Base-by-base conservation (phyloP, 2,113 vertebrate genomes). In the Hucho hucho region DNA sequence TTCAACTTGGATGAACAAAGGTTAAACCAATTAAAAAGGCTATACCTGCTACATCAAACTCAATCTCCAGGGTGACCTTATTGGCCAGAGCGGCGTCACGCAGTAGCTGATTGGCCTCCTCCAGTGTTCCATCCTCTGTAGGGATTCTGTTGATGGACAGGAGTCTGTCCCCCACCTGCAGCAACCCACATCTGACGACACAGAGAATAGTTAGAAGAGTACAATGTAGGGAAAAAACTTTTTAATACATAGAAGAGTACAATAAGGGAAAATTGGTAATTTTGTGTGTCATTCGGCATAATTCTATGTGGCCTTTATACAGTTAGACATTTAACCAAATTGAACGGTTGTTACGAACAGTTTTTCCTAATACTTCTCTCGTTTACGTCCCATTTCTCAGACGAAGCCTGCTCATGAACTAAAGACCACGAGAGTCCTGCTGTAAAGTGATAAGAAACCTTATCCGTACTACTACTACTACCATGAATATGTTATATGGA, bases 51-150 rank as follows among this genome's bases (percentile, higher is more conserved):
- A 99, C 96, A 0, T 99, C 98, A 28, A 98, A 99, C 82, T 99
- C 97, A 0, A 98, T 83, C 83, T 98, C 96, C 0, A 99, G 88
- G 13, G 94, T 91, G 59, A 98, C 96, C 84, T 94, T 97, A 84
- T 94, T 97, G 3, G 96, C 87, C 71, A 98, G 93, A 0, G 97
- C 98, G 0, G 97, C 96, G 0, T 99, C 96, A 72, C 97, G 90
- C 81, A 99, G 88, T n/a, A 99, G 95, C 91, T 98, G 98, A 80
- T 97, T 97, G 79, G 97, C 97, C 61, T 99, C 97, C 76, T 99
- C 98, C 93, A 98, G 90, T 0, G 97, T 99, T 61, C 96, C 97
- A 0, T 99, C 97, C 87, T 99, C 97, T 0, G 97, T 96, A 0
- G 95, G 93, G 2, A 99, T 94, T 79, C 96, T 95, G 0, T 98